Evolutionary conservation across 2,888 invertebrate genomes (phyloP).

Genomic region (Phoronis australis): DNA sequence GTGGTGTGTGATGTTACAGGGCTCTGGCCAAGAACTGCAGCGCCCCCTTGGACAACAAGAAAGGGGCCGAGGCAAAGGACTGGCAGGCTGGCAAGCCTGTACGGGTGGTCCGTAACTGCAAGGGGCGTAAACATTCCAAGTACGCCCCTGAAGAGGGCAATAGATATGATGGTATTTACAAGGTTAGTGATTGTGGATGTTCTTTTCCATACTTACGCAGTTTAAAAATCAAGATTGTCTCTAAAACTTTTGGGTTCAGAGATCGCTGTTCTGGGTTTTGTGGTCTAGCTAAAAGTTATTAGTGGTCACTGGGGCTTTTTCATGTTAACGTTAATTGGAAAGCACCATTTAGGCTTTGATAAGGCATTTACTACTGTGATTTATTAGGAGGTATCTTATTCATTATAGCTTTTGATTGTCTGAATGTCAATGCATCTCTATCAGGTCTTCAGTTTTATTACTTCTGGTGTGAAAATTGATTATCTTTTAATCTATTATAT

Average conservation of each 20-base stretch:
- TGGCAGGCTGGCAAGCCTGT: slow-evolving; percentile 75
- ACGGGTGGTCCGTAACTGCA: slow-evolving; percentile 72
- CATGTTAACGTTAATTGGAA: neutral
- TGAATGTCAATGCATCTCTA: too few species aligned
- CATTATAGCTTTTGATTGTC: too few species aligned
- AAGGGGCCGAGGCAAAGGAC: slow-evolving; percentile 66
- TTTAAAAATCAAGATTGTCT: too few species aligned
- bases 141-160: slow-evolving; percentile 70
- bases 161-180: slow-evolving; percentile 80
- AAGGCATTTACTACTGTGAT: neutral
- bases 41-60: slow-evolving; percentile 60
- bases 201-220: too few species aligned
- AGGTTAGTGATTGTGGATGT: slow-evolving; percentile 49
- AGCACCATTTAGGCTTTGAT: neutral
- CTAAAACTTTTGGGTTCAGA: too few species aligned
- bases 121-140: slow-evolving; percentile 69
- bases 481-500: too few species aligned
- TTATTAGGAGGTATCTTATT: too few species aligned
- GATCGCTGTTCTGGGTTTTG: neutral
- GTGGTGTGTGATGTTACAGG: too few species aligned
- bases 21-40: slow-evolving; percentile 75
- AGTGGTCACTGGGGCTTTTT: neutral
- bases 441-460: too few species aligned
- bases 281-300: neutral
- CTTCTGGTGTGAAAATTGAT: too few species aligned